Percentiles rank a stretch among this genome's conserved stretches.
Conservation (phyloP, 2,113 vertebrate genomes). For the Dasyurus viverrinus region DNA sequence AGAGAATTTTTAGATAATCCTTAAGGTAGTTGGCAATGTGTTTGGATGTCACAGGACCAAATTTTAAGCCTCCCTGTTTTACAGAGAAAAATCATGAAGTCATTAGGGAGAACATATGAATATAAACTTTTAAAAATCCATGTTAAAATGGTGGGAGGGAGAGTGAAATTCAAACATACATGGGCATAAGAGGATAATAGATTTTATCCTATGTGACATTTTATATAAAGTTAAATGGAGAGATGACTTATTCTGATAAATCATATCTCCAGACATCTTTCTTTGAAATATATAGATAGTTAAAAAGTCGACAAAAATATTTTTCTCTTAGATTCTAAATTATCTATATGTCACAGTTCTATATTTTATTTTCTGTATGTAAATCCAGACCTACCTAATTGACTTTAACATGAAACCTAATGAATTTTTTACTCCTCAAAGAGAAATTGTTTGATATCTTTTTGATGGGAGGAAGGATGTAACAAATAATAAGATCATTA, state of each 20-base stretch:
- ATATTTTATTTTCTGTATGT: neutral
- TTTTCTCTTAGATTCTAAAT: slow-evolving; percentile 43
- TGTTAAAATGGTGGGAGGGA: neutral
- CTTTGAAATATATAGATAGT: slow-evolving; percentile 13
- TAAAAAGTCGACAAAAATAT: slow-evolving; percentile 1
- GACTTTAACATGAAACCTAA: slow-evolving; percentile 51
- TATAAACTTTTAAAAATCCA: neutral
- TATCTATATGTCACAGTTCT: slow-evolving; percentile 60
- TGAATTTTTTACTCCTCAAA: slow-evolving; percentile 36
- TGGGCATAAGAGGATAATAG: neutral
- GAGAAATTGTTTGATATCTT: slow-evolving; percentile 52
- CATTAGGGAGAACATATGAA: slow-evolving; percentile 7
- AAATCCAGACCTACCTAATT: slow-evolving; percentile 22
- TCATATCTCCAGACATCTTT: slow-evolving; percentile 16
- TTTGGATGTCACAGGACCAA: neutral
- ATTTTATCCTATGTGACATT: neutral
- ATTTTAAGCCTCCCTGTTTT: neutral
- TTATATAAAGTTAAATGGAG: neutral
- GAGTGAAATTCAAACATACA: neutral
- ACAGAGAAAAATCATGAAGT: neutral
- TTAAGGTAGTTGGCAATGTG: neutral
- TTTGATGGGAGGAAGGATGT: slow-evolving; percentile 34
- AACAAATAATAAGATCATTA: neutral
- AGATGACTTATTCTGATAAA: slow-evolving; percentile 20
- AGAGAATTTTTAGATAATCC: slow-evolving; percentile 3